These are phyloP conservation scores for Hapalemur alaotrensis DNA, from an alignment of 2,797 vertebrate genomes.

Conservation along the genomic window DNA sequence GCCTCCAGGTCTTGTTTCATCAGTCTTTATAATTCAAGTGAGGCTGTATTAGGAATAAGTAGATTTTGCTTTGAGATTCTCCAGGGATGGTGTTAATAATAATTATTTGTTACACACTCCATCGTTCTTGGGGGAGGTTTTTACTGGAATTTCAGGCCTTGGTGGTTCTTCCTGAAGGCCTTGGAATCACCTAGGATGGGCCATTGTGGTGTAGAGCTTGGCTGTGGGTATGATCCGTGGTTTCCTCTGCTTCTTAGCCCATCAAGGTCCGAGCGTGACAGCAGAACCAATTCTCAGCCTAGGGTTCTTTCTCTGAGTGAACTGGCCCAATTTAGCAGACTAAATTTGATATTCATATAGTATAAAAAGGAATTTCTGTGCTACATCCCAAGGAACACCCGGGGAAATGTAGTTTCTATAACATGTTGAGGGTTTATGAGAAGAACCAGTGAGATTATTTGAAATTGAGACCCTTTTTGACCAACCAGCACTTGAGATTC, in stretches of 20 bases:
- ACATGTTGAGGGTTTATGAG: constrained; percentile 3
- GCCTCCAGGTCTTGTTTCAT: not conserved
- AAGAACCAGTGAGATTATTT: constrained; percentile 43
- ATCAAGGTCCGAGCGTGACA: not conserved
- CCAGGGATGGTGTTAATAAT: not conserved
- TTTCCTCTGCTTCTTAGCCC: not conserved
- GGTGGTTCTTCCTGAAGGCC: not conserved
- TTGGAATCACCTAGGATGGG: not conserved
- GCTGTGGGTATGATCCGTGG: not conserved
- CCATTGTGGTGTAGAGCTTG: not conserved
- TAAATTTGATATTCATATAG: not conserved
- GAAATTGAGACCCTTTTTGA: not conserved
- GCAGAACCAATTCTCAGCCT: not conserved
- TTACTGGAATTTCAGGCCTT: not conserved
- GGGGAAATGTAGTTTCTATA: constrained; percentile 40
- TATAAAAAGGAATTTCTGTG: not conserved
- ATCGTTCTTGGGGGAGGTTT: not conserved
- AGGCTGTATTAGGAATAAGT: not conserved
- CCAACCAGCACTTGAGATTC: not conserved
- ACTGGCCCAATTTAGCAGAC: not conserved
- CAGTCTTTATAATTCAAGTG: not conserved
- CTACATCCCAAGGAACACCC: not conserved
- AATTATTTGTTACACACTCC: not conserved
- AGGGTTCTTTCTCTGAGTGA: not conserved
- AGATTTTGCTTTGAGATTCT: not conserved